These are phyloP conservation scores for Panthera uncia DNA, from an alignment of 2,113 vertebrate species.

Conservation along the genomic window DNA sequence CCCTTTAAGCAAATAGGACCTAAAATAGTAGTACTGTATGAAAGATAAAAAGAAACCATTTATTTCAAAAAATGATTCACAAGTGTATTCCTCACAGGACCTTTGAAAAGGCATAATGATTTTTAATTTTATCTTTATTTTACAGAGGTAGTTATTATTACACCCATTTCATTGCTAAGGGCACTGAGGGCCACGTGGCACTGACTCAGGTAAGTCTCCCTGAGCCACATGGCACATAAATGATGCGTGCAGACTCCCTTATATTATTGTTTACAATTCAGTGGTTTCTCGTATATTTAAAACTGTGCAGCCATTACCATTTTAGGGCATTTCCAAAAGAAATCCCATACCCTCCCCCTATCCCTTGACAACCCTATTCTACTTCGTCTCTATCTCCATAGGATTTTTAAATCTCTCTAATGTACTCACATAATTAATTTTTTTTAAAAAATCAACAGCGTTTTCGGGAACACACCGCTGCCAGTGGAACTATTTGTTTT, in stretches of 20 bases:
- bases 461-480: not conserved
- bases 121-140: not conserved
- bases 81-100: not conserved
- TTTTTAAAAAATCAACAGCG: not conserved
- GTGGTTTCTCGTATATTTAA: not conserved
- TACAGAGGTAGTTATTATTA: not conserved
- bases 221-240: not conserved
- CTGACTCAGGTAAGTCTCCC: not conserved
- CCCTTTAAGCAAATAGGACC: not conserved
- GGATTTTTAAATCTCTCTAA: not conserved
- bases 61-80: not conserved
- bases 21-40: not conserved
- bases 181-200: not conserved
- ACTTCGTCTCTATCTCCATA: not conserved
- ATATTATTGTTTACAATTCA: not conserved
- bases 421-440: not conserved
- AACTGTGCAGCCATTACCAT: not conserved
- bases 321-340: not conserved
- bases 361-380: not conserved
- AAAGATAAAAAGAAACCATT: not conserved
- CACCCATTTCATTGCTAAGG: not conserved
- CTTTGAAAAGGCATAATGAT: not conserved
- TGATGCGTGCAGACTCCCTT: not conserved
- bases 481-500: not conserved
- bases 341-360: not conserved